A percentile compares a stretch with the other conserved stretches of the same genome.
Evolutionary conservation across 2,113 vertebrate species (phyloP).

Genomic region (Strix aluco): DNA sequence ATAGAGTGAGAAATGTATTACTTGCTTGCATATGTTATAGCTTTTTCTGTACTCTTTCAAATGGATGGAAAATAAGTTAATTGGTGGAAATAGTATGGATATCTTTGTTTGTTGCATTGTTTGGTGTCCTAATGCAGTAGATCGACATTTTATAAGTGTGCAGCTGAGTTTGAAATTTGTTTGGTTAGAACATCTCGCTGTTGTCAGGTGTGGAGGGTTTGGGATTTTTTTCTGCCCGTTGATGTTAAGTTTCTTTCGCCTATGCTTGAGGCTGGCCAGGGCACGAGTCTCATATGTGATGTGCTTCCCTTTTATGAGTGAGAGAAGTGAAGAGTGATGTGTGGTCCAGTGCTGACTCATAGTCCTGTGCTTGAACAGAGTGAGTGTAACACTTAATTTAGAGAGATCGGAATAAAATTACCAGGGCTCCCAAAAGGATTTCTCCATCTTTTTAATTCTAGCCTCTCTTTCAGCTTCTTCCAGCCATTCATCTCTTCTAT

Average conservation of each 20-base stretch:
- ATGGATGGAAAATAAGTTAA: neutral
- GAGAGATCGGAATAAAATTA: neutral
- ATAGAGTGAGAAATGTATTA: neutral
- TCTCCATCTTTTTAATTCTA: neutral
- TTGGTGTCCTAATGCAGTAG: neutral
- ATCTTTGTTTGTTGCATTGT: neutral
- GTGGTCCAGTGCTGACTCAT: neutral
- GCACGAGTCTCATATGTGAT: neutral
- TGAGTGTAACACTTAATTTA: fast-evolving
- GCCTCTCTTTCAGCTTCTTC: neutral
- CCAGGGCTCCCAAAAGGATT: neutral
- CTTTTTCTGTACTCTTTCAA: neutral
- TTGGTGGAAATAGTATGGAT: neutral
- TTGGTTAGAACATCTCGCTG: neutral
- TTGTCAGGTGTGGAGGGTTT: neutral
- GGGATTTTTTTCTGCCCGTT: neutral
- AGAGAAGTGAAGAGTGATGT: no score
- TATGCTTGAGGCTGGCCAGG: neutral
- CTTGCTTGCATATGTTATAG: fast-evolving
- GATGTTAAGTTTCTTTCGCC: neutral
- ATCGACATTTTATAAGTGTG: neutral
- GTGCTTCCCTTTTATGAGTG: neutral
- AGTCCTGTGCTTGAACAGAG: neutral
- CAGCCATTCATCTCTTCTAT: neutral
- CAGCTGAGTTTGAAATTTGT: neutral